Base-by-base conservation (phyloP, 30 jellyfish, hydroid and myxozoan species). In the Catostylus mosaicus region DNA sequence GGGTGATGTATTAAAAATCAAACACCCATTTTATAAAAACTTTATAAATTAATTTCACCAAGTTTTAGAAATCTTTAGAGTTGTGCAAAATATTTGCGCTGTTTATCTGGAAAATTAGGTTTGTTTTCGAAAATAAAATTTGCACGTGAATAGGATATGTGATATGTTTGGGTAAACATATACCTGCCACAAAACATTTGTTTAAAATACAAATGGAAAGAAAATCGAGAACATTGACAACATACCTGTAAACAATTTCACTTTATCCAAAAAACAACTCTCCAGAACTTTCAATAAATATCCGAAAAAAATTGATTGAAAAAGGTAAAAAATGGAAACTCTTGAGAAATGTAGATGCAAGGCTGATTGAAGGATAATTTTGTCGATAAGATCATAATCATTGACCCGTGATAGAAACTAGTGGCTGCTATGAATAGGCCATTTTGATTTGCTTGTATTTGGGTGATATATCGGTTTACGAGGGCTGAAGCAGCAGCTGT, bases 361-460 rank as follows among this genome's bases (percentile, higher is more conserved):
- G 36, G 7, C 11, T 19, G 38, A 59, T 59, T 59, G 36, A 37
- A 19, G 71, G 38, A 12, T 59, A 59, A 26, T 26, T 59, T 22
- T 18, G 67, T 4, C 7, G 38, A 59, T 59, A 59, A 59, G 31
- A 82, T 82, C 92, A 82, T 30, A 40, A 8, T 29, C 92, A 82
- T 16, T 82, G 92, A 82, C 92, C 92, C 92, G 78, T 82, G 86
- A 34, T 29, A 45, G 7, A 10, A 43, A 61, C 80, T 35, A 68
- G 74, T 82, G 92, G 86, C 30, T 79, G 61, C 35, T 26, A 26
- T 36, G 63, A 68, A 36, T 68, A 20, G 66, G 23, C 33, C 16
- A 27, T 59, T n/a, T 22, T 7, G 38, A 27, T 59, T 23, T 59
- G 71, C 40, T 12, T 59, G 71, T 27, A 16, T 20, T 24, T 27